phyloP scores from a whole-genome alignment of 2,797 vertebrate species.

The Ctenosaura bakeri region DNA sequence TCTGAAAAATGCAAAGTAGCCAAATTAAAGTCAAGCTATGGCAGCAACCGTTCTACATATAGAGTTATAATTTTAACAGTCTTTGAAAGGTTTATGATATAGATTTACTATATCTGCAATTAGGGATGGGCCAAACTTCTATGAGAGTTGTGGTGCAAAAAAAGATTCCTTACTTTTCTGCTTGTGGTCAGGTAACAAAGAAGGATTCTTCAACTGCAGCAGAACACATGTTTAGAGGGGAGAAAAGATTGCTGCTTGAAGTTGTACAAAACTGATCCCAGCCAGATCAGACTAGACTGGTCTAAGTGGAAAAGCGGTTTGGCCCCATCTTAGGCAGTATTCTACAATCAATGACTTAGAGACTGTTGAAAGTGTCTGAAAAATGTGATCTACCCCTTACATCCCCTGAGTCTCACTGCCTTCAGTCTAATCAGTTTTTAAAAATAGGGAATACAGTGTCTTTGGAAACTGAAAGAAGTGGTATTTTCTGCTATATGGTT shows the following conservation, averaged over 20 bases:
- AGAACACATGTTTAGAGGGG: not conserved
- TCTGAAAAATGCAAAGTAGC: conserved; percentile 63
- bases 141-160: conserved; percentile 31
- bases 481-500: not conserved
- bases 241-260: not conserved
- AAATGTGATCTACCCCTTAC: not conserved
- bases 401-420: not conserved
- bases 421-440: not conserved
- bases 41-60: not conserved
- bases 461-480: not conserved
- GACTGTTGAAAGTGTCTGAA: not conserved
- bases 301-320: not conserved
- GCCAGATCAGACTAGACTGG: not conserved
- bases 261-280: too few relatives aligned
- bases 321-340: not conserved
- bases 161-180: not conserved
- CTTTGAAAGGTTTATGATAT: conserved; percentile 44
- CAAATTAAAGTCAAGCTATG: conserved; percentile 54
- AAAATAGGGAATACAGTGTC: not conserved
- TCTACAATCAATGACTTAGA: not conserved
- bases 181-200: not conserved
- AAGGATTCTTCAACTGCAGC: too few relatives aligned
- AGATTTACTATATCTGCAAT: not conserved
- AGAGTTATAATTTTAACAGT: conserved; percentile 34
- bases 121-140: conserved; percentile 22